Evolutionary conservation across 2,888 invertebrate genomes (phyloP), one percentile per base, ranked within the genome.

Genomic region (Sinotaia quadrata): DNA sequence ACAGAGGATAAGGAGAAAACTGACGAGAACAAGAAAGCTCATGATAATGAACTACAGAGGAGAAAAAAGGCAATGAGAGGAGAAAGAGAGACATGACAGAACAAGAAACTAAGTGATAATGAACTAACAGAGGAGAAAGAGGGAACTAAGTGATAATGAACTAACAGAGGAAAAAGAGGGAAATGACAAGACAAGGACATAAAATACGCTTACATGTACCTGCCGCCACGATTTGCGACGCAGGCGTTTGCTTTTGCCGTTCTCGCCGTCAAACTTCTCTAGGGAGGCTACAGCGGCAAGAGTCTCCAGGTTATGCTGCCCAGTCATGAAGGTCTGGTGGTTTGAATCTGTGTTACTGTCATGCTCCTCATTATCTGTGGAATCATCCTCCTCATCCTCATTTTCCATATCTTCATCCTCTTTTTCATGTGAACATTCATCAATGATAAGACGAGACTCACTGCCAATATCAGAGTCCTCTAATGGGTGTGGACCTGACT

Each of bases 201-300:
- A 65, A 65, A 65, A 27, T 41, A 33, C 15, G 31, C 65, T 65
- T 65, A 65, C 65, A 65, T 41, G 37, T 72, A 80, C 80, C 85
- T 85, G 85, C 76, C 83, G 79, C 85, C 85, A 85, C 62, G 85
- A 83, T 77, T 85, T 90, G 78, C 83, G 89, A 61, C 84, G 79
- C 81, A 81, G 68, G 31, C 85, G 78, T 71, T 84, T 84, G 7
- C 65, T 65, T 34, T 65, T 65, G 12, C 54, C 67, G 41, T 37
- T 67, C 57, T 62, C 68, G 61, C 41, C 70, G 51, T 70, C 57
- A 47, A 58, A 58, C 61, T 37, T n/a, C 49, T 75, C 78, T 71
- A 72, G 49, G 12, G 68, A 63, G 18, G 81, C 79, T 57, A 81
- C 79, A 34, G 59, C 79, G 7, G 83, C 83, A 27, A 83, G 75